A percentile compares a stretch with the other conserved stretches of the same genome.
Conservation (phyloP, 2,888 invertebrate genomes). For the Limnephilus lunatus region DNA sequence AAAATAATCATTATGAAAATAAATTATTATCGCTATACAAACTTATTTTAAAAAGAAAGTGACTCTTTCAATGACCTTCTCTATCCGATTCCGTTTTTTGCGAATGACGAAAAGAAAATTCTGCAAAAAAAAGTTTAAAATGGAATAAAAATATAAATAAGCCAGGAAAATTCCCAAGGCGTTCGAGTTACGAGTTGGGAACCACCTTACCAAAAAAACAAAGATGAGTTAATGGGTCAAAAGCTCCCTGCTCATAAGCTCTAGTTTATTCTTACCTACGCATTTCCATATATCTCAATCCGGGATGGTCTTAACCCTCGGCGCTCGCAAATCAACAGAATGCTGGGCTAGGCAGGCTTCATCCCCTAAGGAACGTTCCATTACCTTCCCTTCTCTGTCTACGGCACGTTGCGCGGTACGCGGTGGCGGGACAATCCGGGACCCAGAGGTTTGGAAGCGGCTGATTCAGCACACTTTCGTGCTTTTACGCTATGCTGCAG, state of each 20-base stretch:
- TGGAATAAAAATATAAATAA: slow-evolving; percentile 2
- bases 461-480: not conserved
- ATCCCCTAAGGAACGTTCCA: slow-evolving; percentile 52
- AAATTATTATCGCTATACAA: no score
- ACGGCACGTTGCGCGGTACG: not conserved
- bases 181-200: not conserved
- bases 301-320: slow-evolving; percentile 35
- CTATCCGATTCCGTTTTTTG: not conserved
- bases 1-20: no score
- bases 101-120: not conserved
- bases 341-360: slow-evolving; percentile 41
- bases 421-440: not conserved
- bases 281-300: slow-evolving; percentile 22
- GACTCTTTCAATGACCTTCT: no score
- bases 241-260: slow-evolving; percentile 23
- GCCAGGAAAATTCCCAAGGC: not conserved
- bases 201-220: not conserved
- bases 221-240: slow-evolving; percentile 21
- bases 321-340: slow-evolving; percentile 59
- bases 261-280: slow-evolving; percentile 21
- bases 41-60: no score
- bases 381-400: slow-evolving; percentile 43
- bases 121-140: not conserved
- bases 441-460: not conserved
- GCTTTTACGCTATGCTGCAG: not conserved